Evolutionary conservation across 2,113 vertebrate genomes (phyloP).

Genomic region (Gallinago undulata): DNA sequence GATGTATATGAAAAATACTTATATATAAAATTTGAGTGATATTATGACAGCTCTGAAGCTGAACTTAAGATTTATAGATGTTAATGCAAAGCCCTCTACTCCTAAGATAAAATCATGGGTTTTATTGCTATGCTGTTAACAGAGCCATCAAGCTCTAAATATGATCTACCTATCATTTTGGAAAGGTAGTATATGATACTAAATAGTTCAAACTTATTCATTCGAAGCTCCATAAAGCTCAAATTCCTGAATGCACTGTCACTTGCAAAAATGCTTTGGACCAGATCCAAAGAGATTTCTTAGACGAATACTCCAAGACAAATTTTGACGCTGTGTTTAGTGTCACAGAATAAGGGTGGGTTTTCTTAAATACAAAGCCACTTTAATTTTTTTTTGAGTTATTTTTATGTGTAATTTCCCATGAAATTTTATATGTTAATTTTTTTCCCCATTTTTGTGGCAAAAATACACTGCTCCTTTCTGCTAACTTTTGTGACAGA

Average conservation of each 20-base stretch:
- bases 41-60: not conserved
- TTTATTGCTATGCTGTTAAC: not conserved
- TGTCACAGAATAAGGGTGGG: not conserved
- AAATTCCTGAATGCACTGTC: not conserved
- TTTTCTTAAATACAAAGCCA: not conserved
- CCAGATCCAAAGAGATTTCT: not conserved
- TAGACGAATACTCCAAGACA: not conserved
- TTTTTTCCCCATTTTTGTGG: not conserved
- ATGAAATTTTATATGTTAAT: not conserved
- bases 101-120: not conserved
- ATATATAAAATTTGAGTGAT: not conserved
- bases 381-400: not conserved
- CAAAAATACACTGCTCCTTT: not conserved
- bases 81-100: not conserved
- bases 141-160: not conserved
- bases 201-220: not conserved
- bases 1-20: not conserved
- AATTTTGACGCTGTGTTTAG: not conserved
- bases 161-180: not conserved
- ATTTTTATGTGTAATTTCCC: not conserved
- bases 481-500: not conserved
- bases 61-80: not conserved
- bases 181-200: not conserved
- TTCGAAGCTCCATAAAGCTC: not conserved
- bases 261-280: conserved; percentile 14